Percentiles rank a stretch among this genome's conserved stretches.
These are phyloP conservation scores for Pterostichus madidus DNA, from an alignment of 2,888 invertebrate genomes.

Conservation along the genomic window DNA sequence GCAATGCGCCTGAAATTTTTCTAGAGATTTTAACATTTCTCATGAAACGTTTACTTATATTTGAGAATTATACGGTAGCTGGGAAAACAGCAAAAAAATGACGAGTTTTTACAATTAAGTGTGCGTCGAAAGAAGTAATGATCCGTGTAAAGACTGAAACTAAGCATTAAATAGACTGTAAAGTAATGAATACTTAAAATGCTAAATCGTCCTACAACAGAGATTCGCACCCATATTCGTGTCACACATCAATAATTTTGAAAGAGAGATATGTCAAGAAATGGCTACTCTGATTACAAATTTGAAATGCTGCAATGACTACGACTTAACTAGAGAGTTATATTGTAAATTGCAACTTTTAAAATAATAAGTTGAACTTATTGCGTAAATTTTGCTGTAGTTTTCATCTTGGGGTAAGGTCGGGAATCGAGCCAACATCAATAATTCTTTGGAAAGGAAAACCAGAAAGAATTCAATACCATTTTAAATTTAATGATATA, in stretches of 20 bases:
- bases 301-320: slow-evolving; percentile 1
- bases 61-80: slow-evolving; percentile 6
- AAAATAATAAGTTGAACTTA: background rate
- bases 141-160: slow-evolving; percentile 41
- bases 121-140: slow-evolving; percentile 33
- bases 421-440: slow-evolving; percentile 33
- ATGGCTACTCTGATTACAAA: slow-evolving; percentile 24
- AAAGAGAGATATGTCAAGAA: slow-evolving; percentile 17
- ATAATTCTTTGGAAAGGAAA: slow-evolving; percentile 17
- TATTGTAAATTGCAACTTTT: slow-evolving; percentile 8
- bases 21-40: background rate
- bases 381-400: slow-evolving; percentile 25
- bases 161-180: slow-evolving; percentile 48
- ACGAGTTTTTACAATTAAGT: slow-evolving; percentile 31
- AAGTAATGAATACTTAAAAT: slow-evolving; percentile 40
- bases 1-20: slow-evolving; percentile 10
- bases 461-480: background rate
- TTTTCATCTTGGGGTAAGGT: slow-evolving; percentile 12
- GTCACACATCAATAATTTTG: slow-evolving; percentile 46
- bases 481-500: slow-evolving; percentile 20
- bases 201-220: slow-evolving; percentile 26
- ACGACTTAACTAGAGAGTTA: no score
- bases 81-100: slow-evolving; percentile 38
- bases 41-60: no score
- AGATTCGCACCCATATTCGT: slow-evolving; percentile 22